Conservation (phyloP, 2,888 invertebrate genomes). For the Bhutanitis thaidina region DNA sequence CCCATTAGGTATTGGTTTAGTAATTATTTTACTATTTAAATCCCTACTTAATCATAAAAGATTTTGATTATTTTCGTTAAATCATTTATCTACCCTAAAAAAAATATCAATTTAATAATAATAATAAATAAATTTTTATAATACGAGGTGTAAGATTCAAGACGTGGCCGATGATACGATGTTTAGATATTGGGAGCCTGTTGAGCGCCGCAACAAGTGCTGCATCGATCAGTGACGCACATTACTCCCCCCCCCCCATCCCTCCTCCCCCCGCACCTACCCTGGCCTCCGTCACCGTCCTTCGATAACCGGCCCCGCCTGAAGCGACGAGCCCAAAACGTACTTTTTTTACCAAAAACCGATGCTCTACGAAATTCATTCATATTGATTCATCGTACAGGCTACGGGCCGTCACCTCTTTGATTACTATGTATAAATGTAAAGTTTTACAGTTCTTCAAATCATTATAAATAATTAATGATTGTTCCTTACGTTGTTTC, state of each 20-base stretch:
- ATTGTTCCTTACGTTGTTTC: no score
- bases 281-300: slow-evolving; percentile 25
- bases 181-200: slow-evolving; percentile 46
- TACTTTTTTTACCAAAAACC: slow-evolving; percentile 11
- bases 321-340: slow-evolving; percentile 6
- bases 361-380: slow-evolving; percentile 15
- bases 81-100: no score
- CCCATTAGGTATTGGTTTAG: no score
- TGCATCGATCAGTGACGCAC: slow-evolving; percentile 70
- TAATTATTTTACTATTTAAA: no score
- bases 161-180: slow-evolving; percentile 10
- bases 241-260: slow-evolving; percentile 30
- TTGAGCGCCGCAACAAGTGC: slow-evolving; percentile 74
- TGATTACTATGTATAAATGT: neutral
- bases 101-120: no score
- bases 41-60: no score
- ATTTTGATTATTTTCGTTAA: no score
- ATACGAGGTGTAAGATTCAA: slow-evolving; percentile 1
- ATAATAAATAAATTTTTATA: neutral
- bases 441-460: neutral
- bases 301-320: slow-evolving; percentile 20
- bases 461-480: no score
- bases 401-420: neutral
- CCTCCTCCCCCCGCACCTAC: slow-evolving; percentile 25
- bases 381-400: slow-evolving; percentile 18